Percentiles rank a stretch among this genome's conserved stretches.
These are phyloP conservation scores for Xanthia togata DNA, from an alignment of 2,888 invertebrate species.

Conservation along the genomic window DNA sequence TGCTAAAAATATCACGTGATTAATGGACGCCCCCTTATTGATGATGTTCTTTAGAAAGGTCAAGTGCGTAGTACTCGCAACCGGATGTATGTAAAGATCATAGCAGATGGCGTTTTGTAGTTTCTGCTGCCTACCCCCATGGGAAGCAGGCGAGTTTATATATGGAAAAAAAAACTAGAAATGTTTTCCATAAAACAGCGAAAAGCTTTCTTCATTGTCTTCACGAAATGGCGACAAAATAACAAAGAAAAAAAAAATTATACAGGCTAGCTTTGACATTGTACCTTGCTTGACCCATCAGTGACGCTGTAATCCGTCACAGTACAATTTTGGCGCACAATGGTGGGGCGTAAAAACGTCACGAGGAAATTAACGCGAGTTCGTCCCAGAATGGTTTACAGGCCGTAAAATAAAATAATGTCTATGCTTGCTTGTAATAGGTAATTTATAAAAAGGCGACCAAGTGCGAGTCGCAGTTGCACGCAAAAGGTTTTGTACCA, in stretches of 20 bases:
- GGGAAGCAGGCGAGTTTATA: no score
- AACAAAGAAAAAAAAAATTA: not conserved
- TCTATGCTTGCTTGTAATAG: not conserved
- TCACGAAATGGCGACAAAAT: not conserved
- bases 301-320: conserved; percentile 21
- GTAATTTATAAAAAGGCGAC: not conserved
- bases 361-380: conserved; percentile 17
- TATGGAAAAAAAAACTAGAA: no score
- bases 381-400: conserved; percentile 17
- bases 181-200: no score
- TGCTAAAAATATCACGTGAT: no score
- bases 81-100: no score
- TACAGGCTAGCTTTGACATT: not conserved
- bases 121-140: no score
- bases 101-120: no score
- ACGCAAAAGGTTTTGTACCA: not conserved
- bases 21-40: not conserved
- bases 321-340: conserved; percentile 24
- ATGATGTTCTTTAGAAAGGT: no score
- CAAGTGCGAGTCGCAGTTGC: not conserved
- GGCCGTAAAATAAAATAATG: conserved; percentile 28
- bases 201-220: not conserved
- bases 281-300: conserved; percentile 15
- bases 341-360: conserved; percentile 33
- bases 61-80: no score